Percentiles rank a stretch among this genome's conserved stretches.
Evolutionary conservation across 2,113 vertebrate genomes (phyloP).

Genomic region (Chamaea fasciata): DNA sequence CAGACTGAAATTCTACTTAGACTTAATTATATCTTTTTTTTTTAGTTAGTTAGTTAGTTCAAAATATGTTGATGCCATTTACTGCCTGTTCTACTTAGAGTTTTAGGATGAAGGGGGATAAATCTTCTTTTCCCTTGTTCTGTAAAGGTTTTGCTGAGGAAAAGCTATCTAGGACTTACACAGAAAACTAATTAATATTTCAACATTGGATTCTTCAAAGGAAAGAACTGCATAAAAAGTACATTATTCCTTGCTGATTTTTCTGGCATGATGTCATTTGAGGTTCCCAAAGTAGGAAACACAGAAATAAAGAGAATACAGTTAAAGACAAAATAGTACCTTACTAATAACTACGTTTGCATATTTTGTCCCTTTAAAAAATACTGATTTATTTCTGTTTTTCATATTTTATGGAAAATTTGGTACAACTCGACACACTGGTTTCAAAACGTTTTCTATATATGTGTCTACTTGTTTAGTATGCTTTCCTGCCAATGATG

Average conservation of each 20-base stretch:
- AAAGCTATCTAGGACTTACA: background rate
- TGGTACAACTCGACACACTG: background rate
- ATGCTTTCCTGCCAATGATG: background rate
- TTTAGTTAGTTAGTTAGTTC: background rate
- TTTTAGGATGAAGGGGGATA: background rate
- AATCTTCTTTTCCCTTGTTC: background rate
- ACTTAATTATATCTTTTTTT: background rate
- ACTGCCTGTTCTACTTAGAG: background rate
- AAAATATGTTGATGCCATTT: background rate
- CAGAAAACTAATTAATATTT: constrained; percentile 33
- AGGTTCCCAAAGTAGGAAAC: background rate
- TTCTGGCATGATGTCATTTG: background rate
- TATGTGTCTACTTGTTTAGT: background rate
- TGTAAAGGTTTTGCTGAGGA: background rate
- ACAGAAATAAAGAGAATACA: background rate
- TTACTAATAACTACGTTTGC: accelerated
- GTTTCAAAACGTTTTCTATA: background rate
- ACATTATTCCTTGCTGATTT: constrained; percentile 4
- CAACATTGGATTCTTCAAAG: background rate
- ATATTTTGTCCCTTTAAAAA: background rate
- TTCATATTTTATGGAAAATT: background rate
- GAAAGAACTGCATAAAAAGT: background rate
- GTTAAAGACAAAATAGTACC: background rate
- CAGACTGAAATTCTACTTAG: background rate
- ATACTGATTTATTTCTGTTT: background rate